Base-by-base conservation (phyloP, 2,113 vertebrate genomes). In the Phodopus roborovskii region DNA sequence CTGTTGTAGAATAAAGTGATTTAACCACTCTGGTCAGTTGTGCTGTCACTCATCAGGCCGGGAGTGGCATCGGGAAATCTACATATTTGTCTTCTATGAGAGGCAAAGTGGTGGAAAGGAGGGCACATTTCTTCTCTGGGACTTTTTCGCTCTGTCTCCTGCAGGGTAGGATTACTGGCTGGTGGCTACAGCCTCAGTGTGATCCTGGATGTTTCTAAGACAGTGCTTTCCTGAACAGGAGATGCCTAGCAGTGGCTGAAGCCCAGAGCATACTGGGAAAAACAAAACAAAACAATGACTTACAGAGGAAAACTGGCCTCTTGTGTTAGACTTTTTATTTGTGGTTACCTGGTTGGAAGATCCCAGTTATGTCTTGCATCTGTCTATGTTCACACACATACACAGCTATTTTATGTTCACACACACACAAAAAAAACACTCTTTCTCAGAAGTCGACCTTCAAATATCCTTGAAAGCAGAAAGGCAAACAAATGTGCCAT, bases 401-500 rank as follows among this genome's bases (percentile, higher is more conserved):
- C n/a, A 26, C 33, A 48, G 58, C 81, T 81, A 56, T 96, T 94
- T 93, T 73, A 60, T 70, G 81, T 93, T 90, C 90, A 95, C 70
- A 92, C 87, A 95, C 64, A 92, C n/a, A n/a, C n/a, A n/a, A n/a
- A 81, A 68, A 95, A 88, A 96, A 85, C 48, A 81, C 39, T 74
- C 22, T 68, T 68, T 68, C 96, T 96, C 84, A 89, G 95, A 97
- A 95, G 16, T 70, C 1, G 11, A 92, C 93, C 93, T 96, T 96
- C 93, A 95, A 88, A 90, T 90, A 71, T 73, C 87, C 85, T 96
- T 94, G 90, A 93, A 22, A 53, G 36, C 79, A 88, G 84, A 96
- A 95, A 95, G 84, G 53, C 87, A 94, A 95, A 96, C 62, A 96
- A 97, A 90, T 4, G 64, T n/a, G 50, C 58, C 90, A 64, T 93